A percentile compares a stretch with the other conserved stretches of the same genome.
Conservation (phyloP, 2,113 vertebrate genomes). For the Melospiza melodia region DNA sequence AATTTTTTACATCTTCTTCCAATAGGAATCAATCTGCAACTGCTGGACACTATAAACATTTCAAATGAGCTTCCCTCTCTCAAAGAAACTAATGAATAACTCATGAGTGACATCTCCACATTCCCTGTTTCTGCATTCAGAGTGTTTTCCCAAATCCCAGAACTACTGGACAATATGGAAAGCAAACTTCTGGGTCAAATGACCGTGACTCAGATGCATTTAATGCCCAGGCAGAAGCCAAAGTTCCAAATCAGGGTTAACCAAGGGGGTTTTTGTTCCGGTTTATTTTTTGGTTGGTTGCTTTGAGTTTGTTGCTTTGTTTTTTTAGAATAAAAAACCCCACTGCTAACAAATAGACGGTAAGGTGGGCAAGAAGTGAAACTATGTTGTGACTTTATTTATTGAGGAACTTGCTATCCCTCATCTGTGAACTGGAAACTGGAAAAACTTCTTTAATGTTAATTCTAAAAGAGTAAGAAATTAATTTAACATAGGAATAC, state of each 20-base stretch:
- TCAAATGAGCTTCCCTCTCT: neutral
- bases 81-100: neutral
- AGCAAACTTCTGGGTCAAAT: neutral
- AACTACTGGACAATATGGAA: neutral
- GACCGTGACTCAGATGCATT: neutral
- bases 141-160: neutral
- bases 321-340: neutral
- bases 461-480: neutral
- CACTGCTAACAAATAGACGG: neutral
- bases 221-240: neutral
- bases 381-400: neutral
- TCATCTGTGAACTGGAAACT: neutral
- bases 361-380: neutral
- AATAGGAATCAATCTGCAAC: neutral
- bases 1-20: neutral
- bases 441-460: neutral
- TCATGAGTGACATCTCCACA: neutral
- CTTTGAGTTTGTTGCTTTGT: neutral
- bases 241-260: neutral
- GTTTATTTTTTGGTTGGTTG: neutral
- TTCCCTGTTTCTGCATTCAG: neutral
- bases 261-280: neutral
- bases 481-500: neutral
- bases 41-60: neutral
- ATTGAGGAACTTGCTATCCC: neutral